A percentile compares a stretch with the other conserved stretches of the same genome.
phyloP scores from a whole-genome alignment of 1,140 invertebrate species.

The Ganaspis sp. region DNA sequence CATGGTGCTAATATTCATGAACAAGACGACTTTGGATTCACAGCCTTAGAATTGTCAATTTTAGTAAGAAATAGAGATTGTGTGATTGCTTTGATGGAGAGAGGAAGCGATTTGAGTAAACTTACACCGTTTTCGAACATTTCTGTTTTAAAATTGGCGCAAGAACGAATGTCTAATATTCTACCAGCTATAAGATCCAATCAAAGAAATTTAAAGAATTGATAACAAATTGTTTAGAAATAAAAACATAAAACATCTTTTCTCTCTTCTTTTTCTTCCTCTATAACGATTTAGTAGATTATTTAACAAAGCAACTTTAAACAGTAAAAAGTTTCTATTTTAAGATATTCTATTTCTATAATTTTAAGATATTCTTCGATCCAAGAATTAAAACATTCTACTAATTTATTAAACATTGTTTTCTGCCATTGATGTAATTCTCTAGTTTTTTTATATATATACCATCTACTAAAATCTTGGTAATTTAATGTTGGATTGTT shows the following conservation, averaged over 20 bases:
- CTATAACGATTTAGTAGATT: too few relatives aligned
- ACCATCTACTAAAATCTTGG: too few relatives aligned
- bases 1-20: slow-evolving; percentile 47
- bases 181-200: slow-evolving; percentile 25
- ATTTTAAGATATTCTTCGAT: slow-evolving; percentile 42
- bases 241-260: too few relatives aligned
- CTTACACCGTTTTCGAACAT: slow-evolving; percentile 15
- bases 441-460: slow-evolving; percentile 80
- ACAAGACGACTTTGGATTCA: slow-evolving; percentile 47
- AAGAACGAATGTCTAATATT: slow-evolving; percentile 34
- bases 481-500: too few relatives aligned
- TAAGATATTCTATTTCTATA: slow-evolving; percentile 3
- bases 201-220: neutral
- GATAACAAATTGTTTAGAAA: neutral
- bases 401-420: slow-evolving; percentile 77
- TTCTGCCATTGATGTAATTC: slow-evolving; percentile 82
- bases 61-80: slow-evolving; percentile 47
- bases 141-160: slow-evolving; percentile 39
- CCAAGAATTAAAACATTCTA: slow-evolving; percentile 65
- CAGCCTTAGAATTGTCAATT: slow-evolving; percentile 53
- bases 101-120: slow-evolving; percentile 11
- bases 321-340: too few relatives aligned
- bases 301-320: too few relatives aligned
- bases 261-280: too few relatives aligned
- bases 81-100: slow-evolving; percentile 43